These are phyloP conservation scores for Atractosteus spatula DNA, from an alignment of 2,113 vertebrate genomes.

Conservation along the genomic window DNA sequence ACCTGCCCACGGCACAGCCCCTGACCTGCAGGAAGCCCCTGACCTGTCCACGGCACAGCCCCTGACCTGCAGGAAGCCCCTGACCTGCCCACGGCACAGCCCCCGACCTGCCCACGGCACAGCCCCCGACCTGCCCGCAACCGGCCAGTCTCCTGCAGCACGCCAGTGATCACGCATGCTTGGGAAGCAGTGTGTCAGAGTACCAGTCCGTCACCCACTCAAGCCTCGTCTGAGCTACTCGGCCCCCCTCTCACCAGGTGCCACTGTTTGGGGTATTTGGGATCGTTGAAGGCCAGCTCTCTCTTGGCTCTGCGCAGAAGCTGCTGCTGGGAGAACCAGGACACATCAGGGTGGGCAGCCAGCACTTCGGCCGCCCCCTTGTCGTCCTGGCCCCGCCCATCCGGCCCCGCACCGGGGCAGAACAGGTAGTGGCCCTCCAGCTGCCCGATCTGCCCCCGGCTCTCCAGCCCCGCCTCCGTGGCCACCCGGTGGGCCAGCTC, in stretches of 20 bases:
- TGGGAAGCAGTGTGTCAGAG: not conserved
- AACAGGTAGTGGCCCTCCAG: slow-evolving; percentile 86
- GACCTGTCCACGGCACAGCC: too few relatives aligned
- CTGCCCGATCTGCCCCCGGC: slow-evolving; percentile 86
- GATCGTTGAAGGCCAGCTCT: slow-evolving; percentile 87
- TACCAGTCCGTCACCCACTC: not conserved
- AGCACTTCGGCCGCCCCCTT: slow-evolving; percentile 58
- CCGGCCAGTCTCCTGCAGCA: not conserved
- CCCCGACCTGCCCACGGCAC: not conserved
- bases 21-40: too few relatives aligned
- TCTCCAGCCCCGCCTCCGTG: slow-evolving; percentile 72
- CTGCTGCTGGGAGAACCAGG: slow-evolving; percentile 85
- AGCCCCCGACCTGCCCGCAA: too few relatives aligned
- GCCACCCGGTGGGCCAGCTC: slow-evolving; percentile 72
- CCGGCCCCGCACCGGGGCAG: slow-evolving; percentile 25
- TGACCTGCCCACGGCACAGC: too few relatives aligned
- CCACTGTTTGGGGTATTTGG: slow-evolving; percentile 90
- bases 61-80: too few relatives aligned
- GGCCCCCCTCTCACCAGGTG: slow-evolving; percentile 79
- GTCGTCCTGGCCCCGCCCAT: slow-evolving; percentile 27
- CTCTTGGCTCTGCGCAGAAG: slow-evolving; percentile 86
- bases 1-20: too few relatives aligned
- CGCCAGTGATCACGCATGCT: not conserved
- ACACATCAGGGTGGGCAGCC: slow-evolving; percentile 72
- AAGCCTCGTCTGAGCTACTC: not conserved